These are phyloP conservation scores for Lacerta agilis DNA, from an alignment of 2,797 vertebrate species.

Conservation along the genomic window DNA sequence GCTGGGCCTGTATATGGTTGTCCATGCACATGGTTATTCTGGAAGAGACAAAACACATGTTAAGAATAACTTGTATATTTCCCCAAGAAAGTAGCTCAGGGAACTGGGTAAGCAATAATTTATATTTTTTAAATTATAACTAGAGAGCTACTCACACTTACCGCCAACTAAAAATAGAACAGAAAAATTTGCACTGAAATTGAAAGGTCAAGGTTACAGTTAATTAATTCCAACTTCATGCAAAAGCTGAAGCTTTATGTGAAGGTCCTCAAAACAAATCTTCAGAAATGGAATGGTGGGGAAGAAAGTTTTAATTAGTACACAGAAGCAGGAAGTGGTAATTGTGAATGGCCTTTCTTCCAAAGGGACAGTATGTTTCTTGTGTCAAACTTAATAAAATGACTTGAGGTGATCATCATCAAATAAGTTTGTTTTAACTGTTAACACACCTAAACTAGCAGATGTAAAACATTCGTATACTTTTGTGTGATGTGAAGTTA, in stretches of 20 bases:
- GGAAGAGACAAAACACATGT: constrained; percentile 69
- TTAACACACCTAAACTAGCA: constrained; percentile 5
- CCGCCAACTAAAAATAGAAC: neutral
- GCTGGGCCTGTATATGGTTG: constrained; percentile 99
- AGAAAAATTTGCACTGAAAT: constrained; percentile 31
- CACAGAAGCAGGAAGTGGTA: neutral
- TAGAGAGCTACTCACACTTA: constrained; percentile 20
- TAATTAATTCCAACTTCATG: constrained; percentile 15
- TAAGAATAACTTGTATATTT: neutral
- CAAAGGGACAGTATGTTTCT: neutral
- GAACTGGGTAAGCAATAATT: accelerated
- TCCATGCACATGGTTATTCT: constrained; percentile 99
- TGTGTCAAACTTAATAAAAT: constrained; percentile 38
- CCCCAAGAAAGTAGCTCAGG: neutral
- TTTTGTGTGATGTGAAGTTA: constrained; percentile 20
- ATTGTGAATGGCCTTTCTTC: constrained; percentile 13
- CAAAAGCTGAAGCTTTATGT: constrained; percentile 29
- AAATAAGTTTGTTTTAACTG: neutral
- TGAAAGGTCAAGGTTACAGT: constrained; percentile 29
- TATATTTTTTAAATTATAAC: neutral
- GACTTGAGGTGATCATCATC: constrained; percentile 26
- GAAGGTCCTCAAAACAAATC: neutral
- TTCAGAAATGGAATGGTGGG: neutral
- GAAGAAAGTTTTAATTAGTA: neutral
- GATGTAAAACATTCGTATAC: neutral